Percentiles rank a stretch among this genome's conserved stretches.
Evolutionary conservation across 1,140 invertebrate species (phyloP).

Genomic region (Heliconius melpomene): DNA sequence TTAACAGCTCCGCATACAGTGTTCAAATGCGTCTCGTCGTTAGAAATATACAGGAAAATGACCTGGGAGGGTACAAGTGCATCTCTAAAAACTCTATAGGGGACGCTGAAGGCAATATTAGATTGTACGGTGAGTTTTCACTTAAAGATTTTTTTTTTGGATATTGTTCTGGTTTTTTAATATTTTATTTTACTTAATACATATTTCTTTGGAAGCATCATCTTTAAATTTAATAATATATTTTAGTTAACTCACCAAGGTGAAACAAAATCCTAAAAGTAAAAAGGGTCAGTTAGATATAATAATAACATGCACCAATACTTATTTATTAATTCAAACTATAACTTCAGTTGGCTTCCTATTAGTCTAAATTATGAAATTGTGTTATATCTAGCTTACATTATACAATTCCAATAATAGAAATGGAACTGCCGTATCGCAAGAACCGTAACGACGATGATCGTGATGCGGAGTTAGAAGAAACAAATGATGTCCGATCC

Average conservation of each 20-base stretch:
- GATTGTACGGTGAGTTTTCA: conserved; percentile 88
- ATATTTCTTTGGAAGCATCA: background rate
- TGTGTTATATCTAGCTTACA: background rate
- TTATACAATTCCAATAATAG: conserved; percentile 44
- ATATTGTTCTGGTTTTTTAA: background rate
- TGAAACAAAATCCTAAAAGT: no score
- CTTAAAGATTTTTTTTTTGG: background rate
- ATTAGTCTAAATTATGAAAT: background rate
- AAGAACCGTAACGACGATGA: conserved; percentile 72
- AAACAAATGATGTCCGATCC: conserved; percentile 72
- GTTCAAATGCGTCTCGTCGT: conserved; percentile 91
- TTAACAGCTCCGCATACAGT: conserved; percentile 88
- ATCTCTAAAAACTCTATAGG: conserved; percentile 96
- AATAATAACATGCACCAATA: background rate
- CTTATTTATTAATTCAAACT: background rate
- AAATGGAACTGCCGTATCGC: conserved; percentile 77
- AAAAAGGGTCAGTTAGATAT: no score
- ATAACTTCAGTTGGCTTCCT: background rate
- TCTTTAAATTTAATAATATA: no score
- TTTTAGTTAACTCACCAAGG: no score
- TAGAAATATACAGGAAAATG: conserved; percentile 86
- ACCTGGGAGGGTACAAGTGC: conserved; percentile 95
- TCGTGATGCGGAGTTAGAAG: conserved; percentile 58
- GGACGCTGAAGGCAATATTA: conserved; percentile 92
- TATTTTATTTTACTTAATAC: background rate